Evolutionary conservation across 1,140 invertebrate species (phyloP).

Genomic region (Pachypeltis micranthus): DNA sequence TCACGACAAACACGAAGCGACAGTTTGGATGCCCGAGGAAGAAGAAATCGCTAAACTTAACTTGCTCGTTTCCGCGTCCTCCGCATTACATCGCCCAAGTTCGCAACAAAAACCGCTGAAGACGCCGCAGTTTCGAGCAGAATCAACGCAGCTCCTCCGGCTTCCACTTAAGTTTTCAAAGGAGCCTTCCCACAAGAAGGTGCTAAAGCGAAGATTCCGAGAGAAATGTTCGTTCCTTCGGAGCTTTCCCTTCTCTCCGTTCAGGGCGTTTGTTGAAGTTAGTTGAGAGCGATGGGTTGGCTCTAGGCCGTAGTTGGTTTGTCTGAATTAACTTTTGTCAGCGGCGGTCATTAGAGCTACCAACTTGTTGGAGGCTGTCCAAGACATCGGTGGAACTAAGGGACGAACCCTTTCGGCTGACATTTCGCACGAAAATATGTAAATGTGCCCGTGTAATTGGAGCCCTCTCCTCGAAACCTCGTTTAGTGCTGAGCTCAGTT

Average conservation of each 20-base stretch:
- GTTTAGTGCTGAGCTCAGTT: too few relatives aligned
- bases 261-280: slow-evolving; percentile 3
- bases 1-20: too few relatives aligned
- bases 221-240: slow-evolving; percentile 1
- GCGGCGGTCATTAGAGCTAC: slow-evolving; percentile 2
- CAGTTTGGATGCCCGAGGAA: too few relatives aligned
- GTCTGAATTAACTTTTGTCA: slow-evolving; percentile 5
- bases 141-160: too few relatives aligned
- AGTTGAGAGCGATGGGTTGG: slow-evolving; percentile 2
- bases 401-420: background rate
- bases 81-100: too few relatives aligned
- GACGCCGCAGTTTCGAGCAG: background rate
- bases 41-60: too few relatives aligned
- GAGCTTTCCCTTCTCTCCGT: background rate
- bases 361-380: slow-evolving; percentile 1
- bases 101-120: slow-evolving; percentile 4
- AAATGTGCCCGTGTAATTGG: background rate
- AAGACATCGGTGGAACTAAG: background rate
- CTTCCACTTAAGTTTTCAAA: too few relatives aligned
- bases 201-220: slow-evolving; percentile 7
- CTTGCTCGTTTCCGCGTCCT: too few relatives aligned
- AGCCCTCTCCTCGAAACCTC: background rate
- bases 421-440: background rate
- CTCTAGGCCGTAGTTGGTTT: slow-evolving; percentile 9
- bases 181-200: too few relatives aligned